phyloP scores from a whole-genome alignment of 1,140 invertebrate species.

The Uloborus diversus region DNA sequence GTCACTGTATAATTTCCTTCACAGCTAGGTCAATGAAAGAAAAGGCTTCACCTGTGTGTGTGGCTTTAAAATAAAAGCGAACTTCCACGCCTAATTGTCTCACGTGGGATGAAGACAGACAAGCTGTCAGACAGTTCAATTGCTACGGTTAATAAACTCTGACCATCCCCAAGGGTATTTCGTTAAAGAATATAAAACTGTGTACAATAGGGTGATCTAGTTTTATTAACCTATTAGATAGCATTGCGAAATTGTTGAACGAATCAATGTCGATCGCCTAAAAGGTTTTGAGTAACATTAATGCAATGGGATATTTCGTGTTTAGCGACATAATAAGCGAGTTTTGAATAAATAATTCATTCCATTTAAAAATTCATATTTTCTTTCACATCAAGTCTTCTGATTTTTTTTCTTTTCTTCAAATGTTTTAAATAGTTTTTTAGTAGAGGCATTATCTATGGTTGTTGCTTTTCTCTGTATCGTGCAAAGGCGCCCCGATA shows the following conservation, averaged over 20 bases:
- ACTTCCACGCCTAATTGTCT: neutral
- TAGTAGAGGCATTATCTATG: no score
- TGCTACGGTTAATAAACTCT: conserved; percentile 31
- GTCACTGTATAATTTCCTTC: conserved; percentile 22
- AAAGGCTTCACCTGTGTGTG: neutral
- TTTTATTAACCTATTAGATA: conserved; percentile 3
- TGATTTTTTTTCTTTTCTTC: no score
- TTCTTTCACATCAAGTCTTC: no score
- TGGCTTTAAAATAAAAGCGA: neutral
- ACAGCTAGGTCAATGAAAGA: conserved; percentile 23
- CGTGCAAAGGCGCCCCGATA: no score
- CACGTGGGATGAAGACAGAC: conserved; percentile 14
- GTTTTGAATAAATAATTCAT: no score
- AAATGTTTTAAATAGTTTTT: no score
- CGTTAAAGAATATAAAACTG: neutral
- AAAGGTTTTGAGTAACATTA: no score
- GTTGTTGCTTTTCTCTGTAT: no score
- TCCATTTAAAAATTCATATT: no score
- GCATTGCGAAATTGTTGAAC: conserved; percentile 2
- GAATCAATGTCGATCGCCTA: neutral
- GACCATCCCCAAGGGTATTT: conserved; percentile 3
- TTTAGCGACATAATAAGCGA: no score
- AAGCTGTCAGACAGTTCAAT: conserved; percentile 4
- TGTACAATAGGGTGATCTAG: conserved; percentile 21
- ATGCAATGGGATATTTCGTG: no score